Evolutionary conservation across 2,888 invertebrate genomes (phyloP).

Genomic region (Apeira syringaria): DNA sequence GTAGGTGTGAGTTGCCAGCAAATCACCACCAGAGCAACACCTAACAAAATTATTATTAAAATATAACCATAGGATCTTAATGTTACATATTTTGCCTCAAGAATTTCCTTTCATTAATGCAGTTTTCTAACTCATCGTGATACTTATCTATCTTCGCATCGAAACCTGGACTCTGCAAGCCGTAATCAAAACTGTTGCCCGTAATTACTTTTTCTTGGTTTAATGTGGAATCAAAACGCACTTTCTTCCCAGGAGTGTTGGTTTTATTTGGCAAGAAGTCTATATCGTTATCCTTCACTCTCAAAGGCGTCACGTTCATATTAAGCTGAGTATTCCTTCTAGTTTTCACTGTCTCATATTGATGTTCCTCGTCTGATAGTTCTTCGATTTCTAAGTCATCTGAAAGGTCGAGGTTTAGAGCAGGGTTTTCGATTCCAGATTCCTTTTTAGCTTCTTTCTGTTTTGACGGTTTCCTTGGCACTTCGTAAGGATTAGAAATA

Average conservation of each 20-base stretch:
- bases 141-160: conserved; percentile 75
- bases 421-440: conserved; percentile 75
- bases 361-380: conserved; percentile 60
- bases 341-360: conserved; percentile 74
- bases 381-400: conserved; percentile 77
- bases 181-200: conserved; percentile 74
- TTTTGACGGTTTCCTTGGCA: conserved; percentile 65
- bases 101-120: conserved; percentile 76
- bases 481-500: conserved; percentile 74
- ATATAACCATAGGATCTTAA: too few relatives aligned
- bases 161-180: conserved; percentile 72
- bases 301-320: conserved; percentile 72
- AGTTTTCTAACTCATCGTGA: conserved; percentile 78
- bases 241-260: conserved; percentile 70
- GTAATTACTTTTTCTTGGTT: conserved; percentile 76
- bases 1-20: too few relatives aligned
- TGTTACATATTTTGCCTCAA: conserved; percentile 74
- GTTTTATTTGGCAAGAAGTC: conserved; percentile 57
- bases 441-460: conserved; percentile 53
- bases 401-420: conserved; percentile 67
- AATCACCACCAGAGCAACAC: too few relatives aligned
- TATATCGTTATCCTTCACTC: conserved; percentile 50
- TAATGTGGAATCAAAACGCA: conserved; percentile 75
- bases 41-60: too few relatives aligned
- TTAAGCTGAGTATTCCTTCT: conserved; percentile 68